These are phyloP conservation scores for Pristionchus entomophagus DNA, from an alignment of 2,888 invertebrate genomes.

Conservation along the genomic window DNA sequence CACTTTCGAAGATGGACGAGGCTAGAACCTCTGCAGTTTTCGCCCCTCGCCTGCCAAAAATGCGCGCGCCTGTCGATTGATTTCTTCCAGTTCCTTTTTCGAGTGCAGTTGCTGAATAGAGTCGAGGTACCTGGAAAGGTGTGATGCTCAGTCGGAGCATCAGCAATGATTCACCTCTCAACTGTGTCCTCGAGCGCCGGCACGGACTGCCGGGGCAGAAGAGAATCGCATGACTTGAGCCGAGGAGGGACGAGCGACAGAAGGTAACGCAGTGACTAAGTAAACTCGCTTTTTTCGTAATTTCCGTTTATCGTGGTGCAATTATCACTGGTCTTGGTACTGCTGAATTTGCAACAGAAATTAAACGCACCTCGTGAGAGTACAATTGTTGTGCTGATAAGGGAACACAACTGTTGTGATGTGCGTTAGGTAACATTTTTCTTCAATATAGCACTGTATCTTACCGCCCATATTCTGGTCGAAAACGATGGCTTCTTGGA, in stretches of 20 bases:
- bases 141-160: too few species aligned
- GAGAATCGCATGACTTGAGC: constrained; percentile 64
- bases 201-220: constrained; percentile 66
- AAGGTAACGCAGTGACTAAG: constrained; percentile 55
- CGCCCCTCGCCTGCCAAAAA: constrained; percentile 67
- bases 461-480: constrained; percentile 71
- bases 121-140: constrained; percentile 58
- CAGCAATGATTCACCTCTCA: too few species aligned
- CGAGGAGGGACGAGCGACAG: constrained; percentile 58
- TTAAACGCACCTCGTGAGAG: too few species aligned
- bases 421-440: neutral
- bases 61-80: constrained; percentile 56
- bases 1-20: neutral
- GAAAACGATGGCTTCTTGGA: constrained; percentile 66
- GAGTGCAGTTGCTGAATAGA: constrained; percentile 58
- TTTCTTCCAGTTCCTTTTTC: constrained; percentile 61
- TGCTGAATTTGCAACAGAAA: too few species aligned
- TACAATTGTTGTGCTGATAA: too few species aligned
- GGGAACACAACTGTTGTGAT: neutral
- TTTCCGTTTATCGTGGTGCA: too few species aligned
- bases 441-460: neutral
- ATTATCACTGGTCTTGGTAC: too few species aligned
- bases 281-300: neutral
- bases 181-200: constrained; percentile 65
- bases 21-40: constrained; percentile 58